phyloP scores from a whole-genome alignment of 1,140 invertebrate genomes.

The Bombus sylvicola region DNA sequence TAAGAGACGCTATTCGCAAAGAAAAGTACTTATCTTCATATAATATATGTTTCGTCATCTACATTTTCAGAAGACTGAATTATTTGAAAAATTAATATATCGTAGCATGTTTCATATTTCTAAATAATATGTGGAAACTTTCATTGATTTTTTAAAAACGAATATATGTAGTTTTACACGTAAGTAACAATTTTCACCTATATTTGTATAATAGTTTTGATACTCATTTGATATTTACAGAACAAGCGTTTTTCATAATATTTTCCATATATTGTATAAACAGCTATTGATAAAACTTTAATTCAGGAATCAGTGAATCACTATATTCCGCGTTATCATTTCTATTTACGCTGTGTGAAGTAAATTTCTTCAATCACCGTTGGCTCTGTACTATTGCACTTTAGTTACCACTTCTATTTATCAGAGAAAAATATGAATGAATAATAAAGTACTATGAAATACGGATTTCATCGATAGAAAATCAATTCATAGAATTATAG shows the following conservation, averaged over 20 bases:
- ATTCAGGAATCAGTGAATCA: not conserved
- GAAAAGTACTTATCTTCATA: not conserved
- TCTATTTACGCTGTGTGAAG: no score
- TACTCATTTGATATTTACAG: not conserved
- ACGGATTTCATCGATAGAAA: not conserved
- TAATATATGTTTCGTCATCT: not conserved
- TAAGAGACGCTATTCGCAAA: not conserved
- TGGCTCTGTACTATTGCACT: not conserved
- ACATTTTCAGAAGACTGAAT: not conserved
- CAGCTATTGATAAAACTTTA: not conserved
- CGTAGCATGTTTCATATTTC: not conserved
- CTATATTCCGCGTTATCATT: not conserved
- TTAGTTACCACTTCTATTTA: not conserved
- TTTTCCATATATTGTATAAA: no score
- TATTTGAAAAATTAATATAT: not conserved
- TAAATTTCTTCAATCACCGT: no score
- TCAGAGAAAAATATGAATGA: not conserved
- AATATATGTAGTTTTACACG: not conserved
- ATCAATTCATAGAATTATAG: not conserved
- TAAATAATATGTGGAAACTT: not conserved
- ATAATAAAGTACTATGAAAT: no score
- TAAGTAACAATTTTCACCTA: not conserved
- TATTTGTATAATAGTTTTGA: not conserved
- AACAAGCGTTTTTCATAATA: no score
- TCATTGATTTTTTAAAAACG: not conserved